A percentile compares a stretch with the other conserved stretches of the same genome.
phyloP scores from a whole-genome alignment of 2,888 invertebrate genomes.

The Catocala fraxini region DNA sequence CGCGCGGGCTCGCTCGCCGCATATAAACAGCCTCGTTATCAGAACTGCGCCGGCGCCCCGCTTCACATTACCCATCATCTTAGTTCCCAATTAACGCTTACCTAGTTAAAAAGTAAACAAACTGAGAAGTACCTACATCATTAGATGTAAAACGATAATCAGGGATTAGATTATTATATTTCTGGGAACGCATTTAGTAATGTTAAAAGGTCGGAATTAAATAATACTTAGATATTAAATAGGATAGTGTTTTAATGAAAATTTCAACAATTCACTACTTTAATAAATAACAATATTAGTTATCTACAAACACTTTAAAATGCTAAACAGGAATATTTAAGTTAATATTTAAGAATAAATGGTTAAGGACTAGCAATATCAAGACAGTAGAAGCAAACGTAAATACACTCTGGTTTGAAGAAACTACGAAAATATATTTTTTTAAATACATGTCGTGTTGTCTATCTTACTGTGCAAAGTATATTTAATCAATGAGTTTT shows the following conservation, averaged over 20 bases:
- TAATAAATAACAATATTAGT: conserved; percentile 50
- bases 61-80: conserved; percentile 70
- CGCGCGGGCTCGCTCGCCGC: conserved; percentile 70
- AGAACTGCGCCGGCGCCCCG: conserved; percentile 60
- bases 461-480: conserved; percentile 18
- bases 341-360: conserved; percentile 27
- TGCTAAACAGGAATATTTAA: conserved; percentile 34
- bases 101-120: conserved; percentile 72
- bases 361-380: conserved; percentile 54
- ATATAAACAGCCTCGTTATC: conserved; percentile 84
- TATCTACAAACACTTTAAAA: conserved; percentile 35
- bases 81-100: conserved; percentile 84
- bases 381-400: conserved; percentile 48
- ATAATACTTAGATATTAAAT: conserved; percentile 25
- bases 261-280: conserved; percentile 46
- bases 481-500: too few relatives aligned
- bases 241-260: conserved; percentile 45
- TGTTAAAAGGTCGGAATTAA: conserved; percentile 27
- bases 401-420: conserved; percentile 32
- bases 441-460: conserved; percentile 13
- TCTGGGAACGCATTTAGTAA: too few relatives aligned
- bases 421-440: conserved; percentile 55
- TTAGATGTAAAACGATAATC: conserved; percentile 23
- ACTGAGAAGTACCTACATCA: conserved; percentile 38
- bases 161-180: background rate